These are phyloP conservation scores for Xenotilapia longispinis DNA, from an alignment of 2,113 vertebrate genomes.

Conservation along the genomic window DNA sequence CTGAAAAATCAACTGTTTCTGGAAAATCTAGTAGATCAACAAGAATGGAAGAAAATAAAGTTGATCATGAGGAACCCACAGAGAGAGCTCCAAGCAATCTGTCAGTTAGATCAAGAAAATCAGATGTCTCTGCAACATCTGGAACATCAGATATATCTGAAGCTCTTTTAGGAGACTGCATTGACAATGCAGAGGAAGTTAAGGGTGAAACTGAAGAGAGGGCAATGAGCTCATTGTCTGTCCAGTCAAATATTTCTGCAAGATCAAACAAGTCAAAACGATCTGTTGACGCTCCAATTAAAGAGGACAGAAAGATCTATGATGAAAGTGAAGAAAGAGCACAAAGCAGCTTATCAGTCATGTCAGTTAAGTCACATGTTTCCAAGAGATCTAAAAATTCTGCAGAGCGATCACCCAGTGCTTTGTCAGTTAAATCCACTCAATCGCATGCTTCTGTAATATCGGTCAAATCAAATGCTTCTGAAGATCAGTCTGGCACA, in stretches of 20 bases:
- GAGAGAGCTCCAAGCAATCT: background rate
- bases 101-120: conserved; percentile 17
- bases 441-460: conserved; percentile 1
- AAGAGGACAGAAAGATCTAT: background rate
- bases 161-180: background rate
- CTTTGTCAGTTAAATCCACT: conserved; percentile 28
- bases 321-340: background rate
- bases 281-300: background rate
- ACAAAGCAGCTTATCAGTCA: conserved; percentile 32
- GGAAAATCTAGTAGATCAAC: conserved; percentile 22
- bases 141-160: background rate
- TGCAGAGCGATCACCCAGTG: background rate
- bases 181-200: background rate
- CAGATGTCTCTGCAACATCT: background rate
- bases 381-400: conserved; percentile 13
- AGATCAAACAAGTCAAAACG: background rate
- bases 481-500: background rate
- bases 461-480: background rate
- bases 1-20: conserved; percentile 5
- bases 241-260: background rate
- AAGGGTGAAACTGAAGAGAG: background rate
- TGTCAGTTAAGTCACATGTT: conserved; percentile 23
- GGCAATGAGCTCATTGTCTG: conserved; percentile 16
- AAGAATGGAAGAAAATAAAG: background rate
- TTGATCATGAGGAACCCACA: background rate